Percentiles rank a stretch among this genome's conserved stretches.
phyloP scores from a whole-genome alignment of 1,140 invertebrate species.

The Theocolax elegans region DNA sequence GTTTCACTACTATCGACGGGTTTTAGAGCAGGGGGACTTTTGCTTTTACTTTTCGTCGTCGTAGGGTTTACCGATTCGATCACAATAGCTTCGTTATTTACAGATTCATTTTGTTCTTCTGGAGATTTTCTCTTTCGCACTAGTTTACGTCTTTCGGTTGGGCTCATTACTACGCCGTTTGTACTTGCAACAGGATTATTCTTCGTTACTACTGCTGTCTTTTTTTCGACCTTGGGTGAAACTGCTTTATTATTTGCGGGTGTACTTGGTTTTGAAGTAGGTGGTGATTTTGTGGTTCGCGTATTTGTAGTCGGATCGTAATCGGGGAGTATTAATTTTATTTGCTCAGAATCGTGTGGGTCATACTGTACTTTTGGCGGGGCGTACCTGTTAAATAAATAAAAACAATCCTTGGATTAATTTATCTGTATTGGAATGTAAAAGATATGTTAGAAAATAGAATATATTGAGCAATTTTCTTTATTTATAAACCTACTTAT shows the following conservation, averaged over 20 bases:
- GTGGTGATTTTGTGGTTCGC: neutral
- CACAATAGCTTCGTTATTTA: constrained; percentile 21
- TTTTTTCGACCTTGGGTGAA: constrained; percentile 7
- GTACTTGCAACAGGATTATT: constrained; percentile 8
- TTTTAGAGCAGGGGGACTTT: constrained; percentile 32
- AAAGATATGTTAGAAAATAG: no score
- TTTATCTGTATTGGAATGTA: no score
- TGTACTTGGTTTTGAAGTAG: neutral
- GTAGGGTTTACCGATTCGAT: neutral
- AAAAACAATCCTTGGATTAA: neutral
- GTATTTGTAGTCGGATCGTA: constrained; percentile 62
- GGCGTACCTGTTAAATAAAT: constrained; percentile 72
- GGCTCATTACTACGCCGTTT: constrained; percentile 22
- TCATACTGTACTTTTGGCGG: constrained; percentile 78
- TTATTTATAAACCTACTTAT: neutral
- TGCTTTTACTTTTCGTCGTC: constrained; percentile 12
- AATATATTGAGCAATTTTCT: no score
- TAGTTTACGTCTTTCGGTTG: constrained; percentile 24
- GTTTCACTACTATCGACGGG: no score
- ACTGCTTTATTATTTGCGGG: constrained; percentile 25
- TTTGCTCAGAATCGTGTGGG: constrained; percentile 75
- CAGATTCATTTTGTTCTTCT: neutral
- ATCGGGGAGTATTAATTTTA: constrained; percentile 76
- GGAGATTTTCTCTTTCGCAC: constrained; percentile 23
- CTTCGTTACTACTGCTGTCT: neutral